These are phyloP conservation scores for Pituophis catenifer DNA, from an alignment of 2,113 vertebrate species.

Conservation along the genomic window DNA sequence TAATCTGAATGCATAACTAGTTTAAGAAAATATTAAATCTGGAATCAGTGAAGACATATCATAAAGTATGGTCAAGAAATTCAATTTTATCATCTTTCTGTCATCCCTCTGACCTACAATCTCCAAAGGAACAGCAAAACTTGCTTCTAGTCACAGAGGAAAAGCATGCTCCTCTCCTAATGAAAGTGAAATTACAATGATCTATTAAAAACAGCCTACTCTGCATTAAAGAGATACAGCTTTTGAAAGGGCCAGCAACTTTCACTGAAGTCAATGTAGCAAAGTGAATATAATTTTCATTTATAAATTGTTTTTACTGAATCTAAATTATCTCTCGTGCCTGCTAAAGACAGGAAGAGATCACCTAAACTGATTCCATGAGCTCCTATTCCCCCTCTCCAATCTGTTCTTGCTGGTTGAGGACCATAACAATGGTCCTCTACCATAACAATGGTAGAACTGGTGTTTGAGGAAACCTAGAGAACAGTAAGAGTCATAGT, in stretches of 20 bases:
- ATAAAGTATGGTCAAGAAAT: neutral
- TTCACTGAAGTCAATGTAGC: neutral
- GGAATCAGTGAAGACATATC: neutral
- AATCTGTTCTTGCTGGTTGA: neutral
- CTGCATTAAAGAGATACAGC: neutral
- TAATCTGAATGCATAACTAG: neutral
- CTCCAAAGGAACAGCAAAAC: neutral
- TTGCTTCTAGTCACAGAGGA: neutral
- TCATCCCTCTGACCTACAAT: neutral
- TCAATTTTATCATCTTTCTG: neutral
- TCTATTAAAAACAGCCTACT: neutral
- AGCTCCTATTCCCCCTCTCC: neutral
- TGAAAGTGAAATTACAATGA: neutral
- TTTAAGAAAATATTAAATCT: neutral
- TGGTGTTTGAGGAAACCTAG: neutral
- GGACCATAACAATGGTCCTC: neutral
- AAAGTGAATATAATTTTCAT: neutral
- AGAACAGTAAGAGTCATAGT: neutral
- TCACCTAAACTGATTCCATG: neutral
- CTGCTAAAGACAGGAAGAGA: neutral
- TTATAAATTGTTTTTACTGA: neutral
- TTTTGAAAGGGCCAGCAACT: neutral
- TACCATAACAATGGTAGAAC: neutral
- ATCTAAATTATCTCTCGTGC: neutral
- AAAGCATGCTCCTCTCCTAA: neutral